phyloP scores from a whole-genome alignment of 2,113 vertebrate species.

The Xyliphius kryptos region DNA sequence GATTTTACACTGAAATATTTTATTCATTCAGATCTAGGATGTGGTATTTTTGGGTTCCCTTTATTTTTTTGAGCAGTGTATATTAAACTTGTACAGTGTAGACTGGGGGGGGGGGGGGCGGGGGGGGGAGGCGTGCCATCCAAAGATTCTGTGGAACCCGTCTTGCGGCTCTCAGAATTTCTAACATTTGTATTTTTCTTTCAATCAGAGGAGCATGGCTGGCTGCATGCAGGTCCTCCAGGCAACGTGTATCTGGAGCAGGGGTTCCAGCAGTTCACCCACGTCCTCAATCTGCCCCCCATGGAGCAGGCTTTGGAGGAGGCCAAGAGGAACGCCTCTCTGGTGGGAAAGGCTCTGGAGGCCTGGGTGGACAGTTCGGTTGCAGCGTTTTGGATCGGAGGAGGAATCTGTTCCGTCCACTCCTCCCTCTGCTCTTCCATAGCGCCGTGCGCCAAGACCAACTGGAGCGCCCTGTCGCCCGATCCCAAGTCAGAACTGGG shows the following conservation, averaged over 20 bases:
- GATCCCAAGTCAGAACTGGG: slow-evolving; percentile 95
- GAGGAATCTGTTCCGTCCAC: slow-evolving; percentile 62
- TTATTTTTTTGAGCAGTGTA: no score
- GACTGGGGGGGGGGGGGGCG: no score
- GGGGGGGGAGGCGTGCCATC: no score
- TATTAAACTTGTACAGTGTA: no score
- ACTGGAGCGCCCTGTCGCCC: slow-evolving; percentile 88
- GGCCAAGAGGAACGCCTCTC: slow-evolving; percentile 55
- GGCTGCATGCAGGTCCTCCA: slow-evolving; percentile 84
- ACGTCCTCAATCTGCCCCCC: slow-evolving; percentile 77
- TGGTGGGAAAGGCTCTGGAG: slow-evolving; percentile 75
- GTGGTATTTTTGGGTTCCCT: no score
- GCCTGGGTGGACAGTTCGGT: slow-evolving; percentile 77
- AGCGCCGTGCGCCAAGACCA: slow-evolving; percentile 73
- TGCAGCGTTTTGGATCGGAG: slow-evolving; percentile 76
- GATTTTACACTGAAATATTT: no score
- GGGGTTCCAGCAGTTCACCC: slow-evolving; percentile 83
- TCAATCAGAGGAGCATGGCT: slow-evolving; percentile 76
- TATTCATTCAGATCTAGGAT: no score
- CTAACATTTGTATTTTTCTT: background rate
- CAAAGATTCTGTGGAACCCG: no score
- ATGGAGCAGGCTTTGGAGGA: slow-evolving; percentile 60
- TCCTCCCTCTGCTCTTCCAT: slow-evolving; percentile 69
- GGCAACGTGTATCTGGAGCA: slow-evolving; percentile 88
- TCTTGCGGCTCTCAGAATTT: background rate